These are phyloP conservation scores for Lutraria lutraria DNA, from an alignment of 2,888 invertebrate species.

Conservation along the genomic window DNA sequence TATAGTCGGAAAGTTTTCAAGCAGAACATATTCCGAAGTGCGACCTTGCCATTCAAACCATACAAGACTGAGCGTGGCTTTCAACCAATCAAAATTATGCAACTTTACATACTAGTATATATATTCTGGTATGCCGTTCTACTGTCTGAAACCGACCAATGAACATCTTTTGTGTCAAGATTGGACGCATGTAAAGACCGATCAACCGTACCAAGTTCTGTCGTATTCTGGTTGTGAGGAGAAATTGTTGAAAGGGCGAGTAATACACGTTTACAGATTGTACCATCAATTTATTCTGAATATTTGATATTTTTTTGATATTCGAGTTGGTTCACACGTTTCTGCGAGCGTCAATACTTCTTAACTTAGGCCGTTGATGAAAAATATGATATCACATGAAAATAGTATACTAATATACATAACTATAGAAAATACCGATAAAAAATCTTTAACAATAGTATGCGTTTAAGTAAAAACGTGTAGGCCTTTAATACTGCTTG, in stretches of 20 bases:
- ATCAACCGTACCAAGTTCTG: background rate
- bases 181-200: background rate
- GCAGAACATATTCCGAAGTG: background rate
- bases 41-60: background rate
- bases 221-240: background rate
- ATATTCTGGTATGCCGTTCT: constrained; percentile 25
- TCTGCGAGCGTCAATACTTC: too few relatives aligned
- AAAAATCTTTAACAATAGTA: background rate
- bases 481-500: background rate
- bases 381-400: too few relatives aligned
- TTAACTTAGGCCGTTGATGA: too few relatives aligned
- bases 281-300: background rate
- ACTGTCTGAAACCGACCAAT: constrained; percentile 13
- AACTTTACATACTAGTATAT: background rate
- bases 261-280: background rate
- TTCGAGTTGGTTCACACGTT: too few relatives aligned
- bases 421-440: too few relatives aligned
- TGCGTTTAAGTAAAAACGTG: background rate
- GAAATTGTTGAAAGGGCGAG: background rate
- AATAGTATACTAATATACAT: too few relatives aligned
- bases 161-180: background rate
- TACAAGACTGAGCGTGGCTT: background rate
- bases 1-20: background rate
- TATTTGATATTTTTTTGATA: too few relatives aligned
- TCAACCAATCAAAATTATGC: background rate